Conservation (phyloP, 2,113 vertebrate species). For the Beaufortia kweichowensis region DNA sequence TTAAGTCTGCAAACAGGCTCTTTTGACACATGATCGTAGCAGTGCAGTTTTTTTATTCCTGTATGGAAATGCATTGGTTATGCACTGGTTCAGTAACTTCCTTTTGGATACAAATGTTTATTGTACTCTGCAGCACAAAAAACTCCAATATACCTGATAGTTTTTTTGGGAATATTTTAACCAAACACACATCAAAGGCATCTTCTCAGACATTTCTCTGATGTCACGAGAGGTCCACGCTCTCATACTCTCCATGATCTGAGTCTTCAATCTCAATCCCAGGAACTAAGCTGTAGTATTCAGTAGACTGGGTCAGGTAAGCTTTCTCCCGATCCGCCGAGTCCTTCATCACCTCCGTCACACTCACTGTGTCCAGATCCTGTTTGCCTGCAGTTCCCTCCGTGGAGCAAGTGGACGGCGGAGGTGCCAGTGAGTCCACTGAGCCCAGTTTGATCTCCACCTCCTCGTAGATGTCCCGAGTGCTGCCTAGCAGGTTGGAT, state of each 20-base stretch:
- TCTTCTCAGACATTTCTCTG: background rate
- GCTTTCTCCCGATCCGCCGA: constrained; percentile 83
- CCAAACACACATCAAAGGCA: background rate
- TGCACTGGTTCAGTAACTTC: background rate
- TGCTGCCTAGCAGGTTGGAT: constrained; percentile 67
- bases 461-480: constrained; percentile 82
- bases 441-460: constrained; percentile 80
- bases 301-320: constrained; percentile 83
- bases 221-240: constrained; percentile 73
- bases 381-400: constrained; percentile 57
- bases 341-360: constrained; percentile 87
- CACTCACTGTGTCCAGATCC: constrained; percentile 78
- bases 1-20: constrained; percentile 11
- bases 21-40: constrained; percentile 3
- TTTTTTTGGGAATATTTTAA: too few species aligned
- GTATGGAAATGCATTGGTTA: constrained; percentile 1
- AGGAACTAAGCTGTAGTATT: constrained; percentile 88
- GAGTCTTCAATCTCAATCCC: constrained; percentile 85
- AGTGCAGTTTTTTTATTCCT: constrained; percentile 3
- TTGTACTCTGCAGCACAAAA: background rate
- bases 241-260: constrained; percentile 84
- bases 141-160: constrained; percentile 1
- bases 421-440: constrained; percentile 65
- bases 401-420: constrained; percentile 22
- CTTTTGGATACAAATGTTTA: background rate